Percentiles rank a stretch among this genome's conserved stretches.
These are phyloP conservation scores for Asarcornis scutulata DNA, from an alignment of 2,113 vertebrate species.

Conservation along the genomic window DNA sequence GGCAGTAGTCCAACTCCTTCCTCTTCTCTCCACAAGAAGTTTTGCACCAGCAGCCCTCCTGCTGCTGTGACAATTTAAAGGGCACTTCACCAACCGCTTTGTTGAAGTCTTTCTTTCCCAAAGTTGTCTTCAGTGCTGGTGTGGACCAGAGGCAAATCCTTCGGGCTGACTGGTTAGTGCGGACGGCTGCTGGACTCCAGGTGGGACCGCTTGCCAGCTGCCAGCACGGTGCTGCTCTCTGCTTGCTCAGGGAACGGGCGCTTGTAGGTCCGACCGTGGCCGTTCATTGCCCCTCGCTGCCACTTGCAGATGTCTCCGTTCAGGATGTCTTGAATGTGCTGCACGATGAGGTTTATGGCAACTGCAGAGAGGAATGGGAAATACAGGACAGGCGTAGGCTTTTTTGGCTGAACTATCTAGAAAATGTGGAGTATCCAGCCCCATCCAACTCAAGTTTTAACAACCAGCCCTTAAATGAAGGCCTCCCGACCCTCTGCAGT, in stretches of 20 bases:
- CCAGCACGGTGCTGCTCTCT: constrained; percentile 64
- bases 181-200: constrained; percentile 95
- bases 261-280: constrained; percentile 82
- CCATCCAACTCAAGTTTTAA: not conserved
- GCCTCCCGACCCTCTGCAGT: not conserved
- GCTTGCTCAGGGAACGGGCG: constrained; percentile 81
- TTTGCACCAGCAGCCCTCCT: not conserved
- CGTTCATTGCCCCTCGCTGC: constrained; percentile 82
- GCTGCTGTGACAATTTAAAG: not conserved
- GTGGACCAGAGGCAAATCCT: not conserved
- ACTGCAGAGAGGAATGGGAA: constrained; percentile 71
- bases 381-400: accelerated
- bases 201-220: constrained; percentile 83
- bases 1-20: not conserved
- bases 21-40: not conserved
- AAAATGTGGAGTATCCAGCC: not conserved
- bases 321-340: constrained; percentile 98
- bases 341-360: constrained; percentile 97
- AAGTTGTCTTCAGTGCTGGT: not conserved
- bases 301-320: constrained; percentile 94
- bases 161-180: constrained; percentile 68
- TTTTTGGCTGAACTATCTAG: not conserved
- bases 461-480: not conserved
- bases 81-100: constrained; percentile 17
- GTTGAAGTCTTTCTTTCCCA: constrained; percentile 5